A percentile compares a stretch with the other conserved stretches of the same genome.
Conservation (phyloP, 2,888 invertebrate genomes). For the Patella caerulea region DNA sequence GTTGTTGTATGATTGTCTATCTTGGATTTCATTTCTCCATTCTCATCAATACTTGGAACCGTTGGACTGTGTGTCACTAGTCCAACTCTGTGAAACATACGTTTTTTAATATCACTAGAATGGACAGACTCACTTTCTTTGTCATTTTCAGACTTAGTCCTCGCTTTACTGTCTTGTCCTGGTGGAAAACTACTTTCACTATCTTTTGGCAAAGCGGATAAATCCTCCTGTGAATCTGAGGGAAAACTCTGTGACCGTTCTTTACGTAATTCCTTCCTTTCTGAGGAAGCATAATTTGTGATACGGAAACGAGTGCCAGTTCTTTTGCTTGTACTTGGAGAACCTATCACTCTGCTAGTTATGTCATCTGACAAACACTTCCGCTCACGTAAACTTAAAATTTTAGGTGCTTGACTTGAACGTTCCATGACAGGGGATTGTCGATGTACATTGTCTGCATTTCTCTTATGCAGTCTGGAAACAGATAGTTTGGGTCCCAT, state of each 20-base stretch:
- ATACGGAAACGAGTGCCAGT: conserved; percentile 21
- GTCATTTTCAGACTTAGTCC: conserved; percentile 32
- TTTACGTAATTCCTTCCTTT: conserved; percentile 31
- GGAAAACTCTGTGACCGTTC: conserved; percentile 40
- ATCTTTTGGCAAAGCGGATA: conserved; percentile 32
- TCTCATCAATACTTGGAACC: conserved; percentile 5
- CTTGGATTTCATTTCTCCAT: conserved; percentile 14
- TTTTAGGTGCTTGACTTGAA: conserved; percentile 33
- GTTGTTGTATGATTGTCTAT: neutral
- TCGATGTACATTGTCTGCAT: conserved; percentile 26
- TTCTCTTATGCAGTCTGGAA: conserved; percentile 24
- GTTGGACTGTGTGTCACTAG: neutral
- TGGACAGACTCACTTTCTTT: conserved; percentile 2
- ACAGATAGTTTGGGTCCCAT: conserved; percentile 40
- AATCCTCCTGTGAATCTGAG: conserved; percentile 31
- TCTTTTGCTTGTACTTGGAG: conserved; percentile 15
- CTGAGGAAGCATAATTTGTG: neutral
- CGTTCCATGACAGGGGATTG: conserved; percentile 35
- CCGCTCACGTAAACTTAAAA: conserved; percentile 37
- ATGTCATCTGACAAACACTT: conserved; percentile 49
- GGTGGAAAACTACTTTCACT: conserved; percentile 30
- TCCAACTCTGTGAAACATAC: neutral
- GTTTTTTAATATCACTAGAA: neutral
- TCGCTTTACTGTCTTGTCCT: conserved; percentile 40
- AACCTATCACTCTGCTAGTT: conserved; percentile 31